Evolutionary conservation across 2,888 invertebrate genomes (phyloP).

Genomic region (Siphlonurus alternatus): DNA sequence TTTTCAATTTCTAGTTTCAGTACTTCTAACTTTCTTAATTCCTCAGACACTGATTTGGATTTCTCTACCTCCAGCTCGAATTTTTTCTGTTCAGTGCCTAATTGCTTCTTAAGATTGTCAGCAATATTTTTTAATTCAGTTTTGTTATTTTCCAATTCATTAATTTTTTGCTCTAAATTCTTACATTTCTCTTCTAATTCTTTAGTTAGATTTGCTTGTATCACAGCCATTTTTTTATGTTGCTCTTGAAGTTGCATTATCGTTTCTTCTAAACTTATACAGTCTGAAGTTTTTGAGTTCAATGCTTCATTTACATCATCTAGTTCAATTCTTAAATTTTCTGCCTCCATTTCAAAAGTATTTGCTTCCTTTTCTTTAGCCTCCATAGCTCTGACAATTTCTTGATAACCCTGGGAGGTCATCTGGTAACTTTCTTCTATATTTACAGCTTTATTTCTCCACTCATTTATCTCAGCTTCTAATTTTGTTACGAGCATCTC

Average conservation of each 20-base stretch:
- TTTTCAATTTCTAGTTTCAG: slow-evolving; percentile 10
- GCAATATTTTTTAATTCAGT: slow-evolving; percentile 18
- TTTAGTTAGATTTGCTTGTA: slow-evolving; percentile 5
- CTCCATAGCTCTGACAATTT: background rate
- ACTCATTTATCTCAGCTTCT: background rate
- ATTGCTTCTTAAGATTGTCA: slow-evolving; percentile 12
- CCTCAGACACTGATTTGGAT: slow-evolving; percentile 6
- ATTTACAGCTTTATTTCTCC: background rate
- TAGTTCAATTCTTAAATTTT: background rate
- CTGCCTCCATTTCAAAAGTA: background rate
- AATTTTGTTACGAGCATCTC: background rate
- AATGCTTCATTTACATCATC: background rate
- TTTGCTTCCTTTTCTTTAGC: background rate
- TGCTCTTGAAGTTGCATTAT: background rate
- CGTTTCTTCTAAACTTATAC: background rate
- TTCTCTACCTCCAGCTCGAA: slow-evolving; percentile 9
- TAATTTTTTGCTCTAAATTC: too few species aligned
- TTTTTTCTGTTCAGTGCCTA: slow-evolving; percentile 14
- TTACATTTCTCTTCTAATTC: slow-evolving; percentile 11
- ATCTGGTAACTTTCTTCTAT: background rate
- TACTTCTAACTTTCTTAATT: slow-evolving; percentile 9
- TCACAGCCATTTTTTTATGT: background rate
- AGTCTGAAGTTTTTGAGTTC: background rate
- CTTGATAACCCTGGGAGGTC: background rate
- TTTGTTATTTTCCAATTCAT: slow-evolving; percentile 19